phyloP scores from a whole-genome alignment of 2,888 invertebrate species.

The Caenorhabditis japonica region DNA sequence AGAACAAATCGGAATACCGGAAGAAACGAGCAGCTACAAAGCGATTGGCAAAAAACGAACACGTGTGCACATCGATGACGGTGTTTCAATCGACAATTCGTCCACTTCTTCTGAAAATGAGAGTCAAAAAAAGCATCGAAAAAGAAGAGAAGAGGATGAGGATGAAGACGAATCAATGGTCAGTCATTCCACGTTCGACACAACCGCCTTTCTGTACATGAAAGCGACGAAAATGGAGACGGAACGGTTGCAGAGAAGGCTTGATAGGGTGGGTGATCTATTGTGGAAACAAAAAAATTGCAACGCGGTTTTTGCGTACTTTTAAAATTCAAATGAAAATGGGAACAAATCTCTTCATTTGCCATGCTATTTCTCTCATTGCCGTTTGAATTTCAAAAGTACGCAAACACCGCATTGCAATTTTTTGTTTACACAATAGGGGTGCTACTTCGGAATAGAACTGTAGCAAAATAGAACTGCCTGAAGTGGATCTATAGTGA shows the following conservation, averaged over 20 bases:
- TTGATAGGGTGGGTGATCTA: constrained; percentile 43
- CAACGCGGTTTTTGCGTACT: no score
- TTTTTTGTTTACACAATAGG: no score
- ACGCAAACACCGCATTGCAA: no score
- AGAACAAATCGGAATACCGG: constrained; percentile 59
- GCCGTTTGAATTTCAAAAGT: no score
- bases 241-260: constrained; percentile 49
- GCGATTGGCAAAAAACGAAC: constrained; percentile 46
- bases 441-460: no score
- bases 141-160: not conserved
- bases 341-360: no score
- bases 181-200: constrained; percentile 53
- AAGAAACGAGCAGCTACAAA: constrained; percentile 61
- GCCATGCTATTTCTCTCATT: no score
- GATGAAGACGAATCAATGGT: constrained; percentile 33
- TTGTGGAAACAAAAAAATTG: no score
- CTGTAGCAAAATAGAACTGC: no score
- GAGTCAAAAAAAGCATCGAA: no score
- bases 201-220: constrained; percentile 61
- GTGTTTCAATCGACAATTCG: constrained; percentile 34
- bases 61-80: constrained; percentile 45
- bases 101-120: not conserved
- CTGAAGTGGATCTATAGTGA: no score
- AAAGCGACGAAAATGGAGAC: constrained; percentile 57
- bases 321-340: no score